Evolutionary conservation across 2,113 vertebrate species (phyloP).

Genomic region (Brienomyrus brachyistius): DNA sequence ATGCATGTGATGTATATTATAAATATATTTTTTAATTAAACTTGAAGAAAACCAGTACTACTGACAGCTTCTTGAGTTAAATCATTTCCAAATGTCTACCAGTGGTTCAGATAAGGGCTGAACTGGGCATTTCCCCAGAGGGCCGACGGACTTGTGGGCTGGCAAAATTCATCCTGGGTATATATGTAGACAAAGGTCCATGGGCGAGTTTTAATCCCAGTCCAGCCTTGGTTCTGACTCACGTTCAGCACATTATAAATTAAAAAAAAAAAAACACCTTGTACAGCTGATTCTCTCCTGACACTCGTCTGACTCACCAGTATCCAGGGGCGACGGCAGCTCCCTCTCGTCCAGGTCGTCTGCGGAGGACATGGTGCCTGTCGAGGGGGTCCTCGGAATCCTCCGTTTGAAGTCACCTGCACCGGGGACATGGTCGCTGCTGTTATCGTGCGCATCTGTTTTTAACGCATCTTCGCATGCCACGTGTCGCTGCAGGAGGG

Average conservation of each 20-base stretch:
- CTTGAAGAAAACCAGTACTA: not conserved
- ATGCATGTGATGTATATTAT: not conserved
- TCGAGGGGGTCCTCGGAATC: constrained; percentile 90
- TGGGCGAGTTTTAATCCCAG: not conserved
- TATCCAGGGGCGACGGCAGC: constrained; percentile 83
- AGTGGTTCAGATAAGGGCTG: not conserved
- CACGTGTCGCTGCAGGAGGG: not conserved
- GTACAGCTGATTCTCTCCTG: not conserved
- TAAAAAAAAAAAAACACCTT: not conserved
- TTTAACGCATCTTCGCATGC: not conserved
- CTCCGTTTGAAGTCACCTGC: constrained; percentile 90
- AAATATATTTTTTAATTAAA: not conserved
- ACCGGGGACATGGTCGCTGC: constrained; percentile 21
- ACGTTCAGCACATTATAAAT: not conserved
- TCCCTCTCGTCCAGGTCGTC: constrained; percentile 96
- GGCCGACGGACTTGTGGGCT: not conserved
- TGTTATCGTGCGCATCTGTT: not conserved
- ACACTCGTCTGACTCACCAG: constrained; percentile 57
- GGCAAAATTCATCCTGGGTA: not conserved
- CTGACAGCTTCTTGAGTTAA: not conserved
- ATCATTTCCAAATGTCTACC: not conserved
- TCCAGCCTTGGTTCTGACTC: not conserved
- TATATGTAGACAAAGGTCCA: not conserved
- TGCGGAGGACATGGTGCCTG: constrained; percentile 95
- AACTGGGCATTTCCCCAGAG: not conserved